Evolutionary conservation across 2,888 invertebrate species (phyloP), one percentile per base, ranked within the genome.

Genomic region (Caenorhabditis uteleia): DNA sequence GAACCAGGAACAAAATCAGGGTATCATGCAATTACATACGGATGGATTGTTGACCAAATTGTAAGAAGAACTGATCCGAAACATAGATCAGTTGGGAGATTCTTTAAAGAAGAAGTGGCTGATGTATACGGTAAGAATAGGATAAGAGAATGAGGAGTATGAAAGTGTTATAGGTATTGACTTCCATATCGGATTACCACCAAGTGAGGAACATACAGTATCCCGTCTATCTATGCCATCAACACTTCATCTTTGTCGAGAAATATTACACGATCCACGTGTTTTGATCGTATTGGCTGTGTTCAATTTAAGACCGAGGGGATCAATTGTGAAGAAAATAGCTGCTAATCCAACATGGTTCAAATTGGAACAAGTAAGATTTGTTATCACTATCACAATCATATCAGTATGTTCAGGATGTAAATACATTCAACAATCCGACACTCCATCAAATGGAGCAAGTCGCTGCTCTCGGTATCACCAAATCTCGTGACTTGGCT

Each of bases 1-100:
- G 64, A 60, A 23, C 81, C 78, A 0, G 79, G 81, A 25, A 74
- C 77, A 4, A 75, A 78, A 27, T 70, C 74, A 55, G 85, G 84
- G n/a, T 85, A 86, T 69, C 86, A 86, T 69, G 84, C 80, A 3
- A 70, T 85, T 16, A 85, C 85, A 7, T 83, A 80, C 58, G 86
- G 85, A 3, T 80, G 85, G 75, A 83, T 84, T 48, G 80, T 84
- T 8, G 85, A 86, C 64, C 84, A 83, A 42, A 75, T 86, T 40
- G 77, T 85, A 12, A 49, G 83, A 29, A 44, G 75, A 16, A 83
- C 80, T 1, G 86, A 86, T 71, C 83, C 84, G 4, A 73, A 82
- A 48, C 76, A 49, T 8, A 51, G 71, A 6, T 69, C 68, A 12
- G 70, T 85, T n/a, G 80, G 78, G 12, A 77, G 78, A 46, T 83